Evolutionary conservation across 2,113 vertebrate species (phyloP).

Genomic region (Struthidea cinerea): DNA sequence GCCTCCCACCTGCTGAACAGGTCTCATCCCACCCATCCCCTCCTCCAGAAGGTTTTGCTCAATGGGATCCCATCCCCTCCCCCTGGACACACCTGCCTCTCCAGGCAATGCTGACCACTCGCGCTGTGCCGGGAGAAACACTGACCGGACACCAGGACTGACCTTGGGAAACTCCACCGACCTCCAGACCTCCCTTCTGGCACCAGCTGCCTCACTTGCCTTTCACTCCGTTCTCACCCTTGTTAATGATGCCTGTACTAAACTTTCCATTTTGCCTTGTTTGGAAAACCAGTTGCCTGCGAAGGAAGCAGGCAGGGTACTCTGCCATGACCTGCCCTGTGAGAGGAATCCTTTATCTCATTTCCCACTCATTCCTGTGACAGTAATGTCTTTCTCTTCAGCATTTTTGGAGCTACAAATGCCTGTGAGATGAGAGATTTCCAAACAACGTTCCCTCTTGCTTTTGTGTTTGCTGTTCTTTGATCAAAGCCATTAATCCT

Average conservation of each 20-base stretch:
- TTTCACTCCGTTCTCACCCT: background rate
- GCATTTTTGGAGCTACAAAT: background rate
- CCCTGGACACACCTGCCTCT: fast-evolving
- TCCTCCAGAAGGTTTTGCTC: background rate
- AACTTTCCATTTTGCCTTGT: background rate
- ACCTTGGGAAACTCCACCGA: background rate
- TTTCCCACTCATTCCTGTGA: background rate
- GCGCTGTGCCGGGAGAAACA: background rate
- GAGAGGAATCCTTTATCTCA: background rate
- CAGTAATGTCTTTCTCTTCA: background rate
- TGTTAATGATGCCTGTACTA: background rate
- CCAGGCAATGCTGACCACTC: background rate
- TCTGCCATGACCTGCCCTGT: background rate
- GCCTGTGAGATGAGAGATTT: background rate
- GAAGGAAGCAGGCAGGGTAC: background rate
- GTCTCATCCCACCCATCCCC: background rate
- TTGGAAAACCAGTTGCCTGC: background rate
- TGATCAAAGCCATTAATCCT: background rate
- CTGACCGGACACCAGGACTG: background rate
- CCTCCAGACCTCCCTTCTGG: background rate
- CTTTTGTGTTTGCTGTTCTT: background rate
- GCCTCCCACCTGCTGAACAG: background rate
- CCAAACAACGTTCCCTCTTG: background rate
- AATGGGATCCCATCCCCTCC: background rate
- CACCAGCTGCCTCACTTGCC: background rate